Percentiles rank a stretch among this genome's conserved stretches.
Evolutionary conservation across 2,888 invertebrate genomes (phyloP).

Genomic region (Scaptomyza caliginosa): DNA sequence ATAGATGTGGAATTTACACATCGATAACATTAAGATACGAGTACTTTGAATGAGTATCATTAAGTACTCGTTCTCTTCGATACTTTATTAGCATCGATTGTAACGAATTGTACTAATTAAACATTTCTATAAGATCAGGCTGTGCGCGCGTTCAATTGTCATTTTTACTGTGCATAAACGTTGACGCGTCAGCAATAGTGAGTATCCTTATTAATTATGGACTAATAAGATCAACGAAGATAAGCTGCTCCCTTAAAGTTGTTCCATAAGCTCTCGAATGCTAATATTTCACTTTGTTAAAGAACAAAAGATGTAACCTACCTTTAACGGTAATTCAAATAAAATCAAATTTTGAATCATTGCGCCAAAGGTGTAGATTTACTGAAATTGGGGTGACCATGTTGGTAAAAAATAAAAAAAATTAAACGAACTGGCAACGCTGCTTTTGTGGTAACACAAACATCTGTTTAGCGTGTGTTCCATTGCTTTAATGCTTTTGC

Average conservation of each 20-base stretch:
- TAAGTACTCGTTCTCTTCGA: background rate
- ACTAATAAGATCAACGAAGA: too few species aligned
- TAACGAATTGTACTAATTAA: background rate
- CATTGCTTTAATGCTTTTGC: background rate
- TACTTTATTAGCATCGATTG: background rate
- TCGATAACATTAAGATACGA: background rate
- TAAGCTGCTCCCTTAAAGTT: too few species aligned
- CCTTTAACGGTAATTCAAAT: background rate
- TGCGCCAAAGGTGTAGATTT: background rate
- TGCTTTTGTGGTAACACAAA: background rate
- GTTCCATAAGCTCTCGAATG: too few species aligned
- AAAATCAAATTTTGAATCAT: background rate
- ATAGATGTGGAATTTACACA: background rate
- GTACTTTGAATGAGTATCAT: background rate
- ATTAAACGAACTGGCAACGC: background rate
- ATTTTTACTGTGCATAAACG: background rate
- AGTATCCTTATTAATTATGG: too few species aligned
- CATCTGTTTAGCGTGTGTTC: background rate
- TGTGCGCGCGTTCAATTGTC: background rate
- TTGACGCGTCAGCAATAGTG: too few species aligned
- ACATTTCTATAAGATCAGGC: background rate
- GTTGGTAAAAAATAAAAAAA: background rate
- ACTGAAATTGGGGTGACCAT: background rate
- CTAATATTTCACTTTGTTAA: too few species aligned
- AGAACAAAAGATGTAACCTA: too few species aligned